Percentiles rank a stretch among this genome's conserved stretches.
These are phyloP conservation scores for Brachyhypopomus gauderio DNA, from an alignment of 2,113 vertebrate genomes.

Conservation along the genomic window DNA sequence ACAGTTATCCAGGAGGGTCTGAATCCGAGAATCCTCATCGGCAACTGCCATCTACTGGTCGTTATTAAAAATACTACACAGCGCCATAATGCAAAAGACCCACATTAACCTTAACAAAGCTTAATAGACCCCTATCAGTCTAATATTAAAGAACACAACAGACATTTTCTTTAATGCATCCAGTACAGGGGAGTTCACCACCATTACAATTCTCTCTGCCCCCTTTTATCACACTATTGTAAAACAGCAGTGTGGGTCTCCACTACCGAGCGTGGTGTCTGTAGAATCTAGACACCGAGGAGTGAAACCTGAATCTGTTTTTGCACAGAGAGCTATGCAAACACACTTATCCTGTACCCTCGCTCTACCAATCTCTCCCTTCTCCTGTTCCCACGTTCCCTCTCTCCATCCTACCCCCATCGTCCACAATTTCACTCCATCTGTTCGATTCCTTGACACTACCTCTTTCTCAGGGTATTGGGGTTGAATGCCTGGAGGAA, in stretches of 20 bases:
- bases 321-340: constrained; percentile 61
- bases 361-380: background rate
- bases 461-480: constrained; percentile 49
- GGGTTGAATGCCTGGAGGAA: constrained; percentile 49
- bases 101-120: background rate
- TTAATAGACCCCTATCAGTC: background rate
- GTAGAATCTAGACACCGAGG: constrained; percentile 23
- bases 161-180: background rate
- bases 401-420: background rate
- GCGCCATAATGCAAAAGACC: background rate
- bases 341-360: constrained; percentile 17
- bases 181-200: background rate
- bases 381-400: background rate
- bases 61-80: background rate
- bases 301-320: constrained; percentile 7
- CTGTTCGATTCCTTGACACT: constrained; percentile 21
- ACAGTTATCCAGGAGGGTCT: background rate
- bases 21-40: background rate
- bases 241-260: background rate
- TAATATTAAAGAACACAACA: background rate
- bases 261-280: constrained; percentile 12
- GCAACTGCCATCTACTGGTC: background rate
- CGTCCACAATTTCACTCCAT: constrained; percentile 2
- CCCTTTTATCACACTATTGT: background rate
- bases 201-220: background rate